Evolutionary conservation across 2,888 invertebrate species (phyloP), one percentile per base, ranked within the genome.

Genomic region (Heliothis peltigera): DNA sequence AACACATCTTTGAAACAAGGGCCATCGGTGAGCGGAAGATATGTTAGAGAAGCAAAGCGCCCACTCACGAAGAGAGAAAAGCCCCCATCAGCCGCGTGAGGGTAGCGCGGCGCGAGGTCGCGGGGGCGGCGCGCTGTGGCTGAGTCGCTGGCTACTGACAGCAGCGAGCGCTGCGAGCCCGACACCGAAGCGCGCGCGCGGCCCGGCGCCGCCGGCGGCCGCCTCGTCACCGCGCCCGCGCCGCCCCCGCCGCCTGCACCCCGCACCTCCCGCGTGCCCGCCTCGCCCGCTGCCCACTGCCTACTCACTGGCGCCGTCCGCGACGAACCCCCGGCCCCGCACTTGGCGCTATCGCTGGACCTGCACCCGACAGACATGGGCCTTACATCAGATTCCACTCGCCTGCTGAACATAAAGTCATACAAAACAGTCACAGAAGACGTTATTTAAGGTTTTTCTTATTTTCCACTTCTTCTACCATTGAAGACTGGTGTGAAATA

Each of bases 301-400:
- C 91, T 92, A 92, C 92, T 92, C 92, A 92, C 92, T 95, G 87
- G 96, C 94, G 90, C 96, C 95, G 92, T 95, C 25, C 82, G 73
- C 59, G 80, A 73, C 2, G 91, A 88, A 91, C 89, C 95, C 92
- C 93, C 96, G 90, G 91, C 90, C 64, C 92, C 91, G 87, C 96
- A 96, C 83, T 96, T 96, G 68, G 96, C 96, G 83, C 96, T 96
- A 92, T 96, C 96, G 86, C 96, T 96, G 83, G 96, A 96, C 91
- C 96, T 96, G 90, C 72, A 78, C 79, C 79, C 66, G 71, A 79
- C 58, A 79, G 69, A 72, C 47, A 72, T 79, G 69, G 69, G 67
- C 75, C 79, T 81, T 81, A 77, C 76, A 81, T 79, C 73, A 76
- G 62, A 65, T 73, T 81, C 67, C 70, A 76, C 56, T 81, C 70